Percentiles rank a stretch among this genome's conserved stretches.
Conservation (phyloP, 2,113 vertebrate genomes). For the Rafetus swinhoei region DNA sequence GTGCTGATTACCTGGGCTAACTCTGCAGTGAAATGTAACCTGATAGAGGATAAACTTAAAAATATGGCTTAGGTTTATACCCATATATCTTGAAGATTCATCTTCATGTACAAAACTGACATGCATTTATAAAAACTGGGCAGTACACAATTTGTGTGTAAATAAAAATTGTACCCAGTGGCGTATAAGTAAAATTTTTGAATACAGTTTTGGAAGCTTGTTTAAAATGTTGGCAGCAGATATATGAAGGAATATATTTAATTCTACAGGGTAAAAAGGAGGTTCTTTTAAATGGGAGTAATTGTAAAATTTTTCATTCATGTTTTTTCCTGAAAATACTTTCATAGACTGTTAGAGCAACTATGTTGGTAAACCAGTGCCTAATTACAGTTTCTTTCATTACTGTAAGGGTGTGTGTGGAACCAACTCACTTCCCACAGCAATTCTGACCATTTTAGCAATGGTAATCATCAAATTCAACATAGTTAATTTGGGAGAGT, state of each 20-base stretch:
- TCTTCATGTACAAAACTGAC: neutral
- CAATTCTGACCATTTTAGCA: neutral
- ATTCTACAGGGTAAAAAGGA: neutral
- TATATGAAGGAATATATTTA: neutral
- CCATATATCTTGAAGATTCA: neutral
- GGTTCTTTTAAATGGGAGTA: neutral
- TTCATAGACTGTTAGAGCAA: neutral
- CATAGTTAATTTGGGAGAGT: neutral
- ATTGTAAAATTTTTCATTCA: neutral
- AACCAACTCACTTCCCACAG: neutral
- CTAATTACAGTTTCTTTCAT: neutral
- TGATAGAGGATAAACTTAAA: neutral
- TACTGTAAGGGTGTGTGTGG: neutral
- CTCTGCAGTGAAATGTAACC: neutral
- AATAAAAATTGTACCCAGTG: neutral
- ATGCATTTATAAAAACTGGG: neutral
- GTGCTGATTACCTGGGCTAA: neutral
- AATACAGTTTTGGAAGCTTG: neutral
- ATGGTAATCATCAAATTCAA: neutral
- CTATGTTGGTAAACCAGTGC: neutral
- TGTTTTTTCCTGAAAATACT: neutral
- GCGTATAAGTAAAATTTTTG: neutral
- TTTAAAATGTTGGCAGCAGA: neutral
- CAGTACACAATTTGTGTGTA: neutral
- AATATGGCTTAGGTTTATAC: neutral